These are phyloP conservation scores for Drosophila acutilabella DNA, from an alignment of 2,888 invertebrate species.

Conservation along the genomic window DNA sequence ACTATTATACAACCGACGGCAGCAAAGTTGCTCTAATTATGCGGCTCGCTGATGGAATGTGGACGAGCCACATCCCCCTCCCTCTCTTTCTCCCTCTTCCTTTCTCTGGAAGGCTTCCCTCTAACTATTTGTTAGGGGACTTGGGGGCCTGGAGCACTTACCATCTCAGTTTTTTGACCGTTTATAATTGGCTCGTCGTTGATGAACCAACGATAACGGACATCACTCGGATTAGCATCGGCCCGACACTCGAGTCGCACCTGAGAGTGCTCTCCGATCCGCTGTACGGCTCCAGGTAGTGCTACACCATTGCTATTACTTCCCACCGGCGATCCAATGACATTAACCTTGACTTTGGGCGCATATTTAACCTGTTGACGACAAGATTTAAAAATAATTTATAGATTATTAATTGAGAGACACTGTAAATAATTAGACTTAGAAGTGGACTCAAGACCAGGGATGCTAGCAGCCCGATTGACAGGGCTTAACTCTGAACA, in stretches of 20 bases:
- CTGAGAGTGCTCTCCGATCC: conserved; percentile 92
- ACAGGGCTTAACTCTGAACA: background rate
- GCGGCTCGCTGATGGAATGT: conserved; percentile 61
- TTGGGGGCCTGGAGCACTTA: conserved; percentile 81
- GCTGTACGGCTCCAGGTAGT: conserved; percentile 83
- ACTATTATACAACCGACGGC: conserved; percentile 62
- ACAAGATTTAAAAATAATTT: conserved; percentile 1
- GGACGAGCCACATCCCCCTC: conserved; percentile 14
- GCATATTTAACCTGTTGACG: conserved; percentile 92
- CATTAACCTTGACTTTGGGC: conserved; percentile 92
- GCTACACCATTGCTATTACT: background rate
- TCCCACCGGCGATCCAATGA: conserved; percentile 83
- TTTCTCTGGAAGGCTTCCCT: background rate
- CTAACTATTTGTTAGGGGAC: background rate
- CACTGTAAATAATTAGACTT: no score
- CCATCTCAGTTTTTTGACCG: conserved; percentile 92
- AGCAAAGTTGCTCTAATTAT: conserved; percentile 78
- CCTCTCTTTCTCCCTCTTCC: background rate
- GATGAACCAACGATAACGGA: conserved; percentile 94
- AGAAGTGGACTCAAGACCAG: no score
- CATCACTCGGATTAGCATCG: conserved; percentile 94
- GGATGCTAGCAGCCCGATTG: no score
- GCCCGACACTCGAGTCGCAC: conserved; percentile 93
- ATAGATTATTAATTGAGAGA: background rate
- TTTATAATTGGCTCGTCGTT: conserved; percentile 93